Percentiles rank a stretch among this genome's conserved stretches.
phyloP scores from a whole-genome alignment of 2,113 vertebrate species.

The Caretta caretta region DNA sequence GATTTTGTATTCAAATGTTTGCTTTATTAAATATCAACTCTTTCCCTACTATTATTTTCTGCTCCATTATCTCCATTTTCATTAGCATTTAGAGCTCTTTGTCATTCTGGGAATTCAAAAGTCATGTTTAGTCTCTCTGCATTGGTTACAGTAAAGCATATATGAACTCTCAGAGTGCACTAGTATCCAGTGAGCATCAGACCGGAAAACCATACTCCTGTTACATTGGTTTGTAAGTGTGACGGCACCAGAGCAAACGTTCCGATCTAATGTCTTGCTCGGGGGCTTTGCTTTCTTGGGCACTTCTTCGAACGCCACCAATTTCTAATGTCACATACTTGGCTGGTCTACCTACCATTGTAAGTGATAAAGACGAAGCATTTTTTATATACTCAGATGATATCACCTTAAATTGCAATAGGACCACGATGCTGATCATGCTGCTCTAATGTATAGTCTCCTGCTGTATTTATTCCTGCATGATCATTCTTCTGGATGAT shows the following conservation, averaged over 20 bases:
- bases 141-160: background rate
- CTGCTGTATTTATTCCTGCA: background rate
- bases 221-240: accelerated
- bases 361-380: background rate
- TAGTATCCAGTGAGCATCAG: background rate
- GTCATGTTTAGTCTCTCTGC: conserved; percentile 30
- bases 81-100: background rate
- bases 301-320: background rate
- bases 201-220: accelerated
- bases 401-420: background rate
- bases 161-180: background rate
- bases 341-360: background rate
- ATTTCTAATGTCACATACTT: background rate
- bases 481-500: background rate
- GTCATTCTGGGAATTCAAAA: conserved; percentile 26
- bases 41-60: conserved; percentile 25
- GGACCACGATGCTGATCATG: background rate
- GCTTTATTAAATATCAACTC: conserved; percentile 50
- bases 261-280: accelerated
- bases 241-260: accelerated
- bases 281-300: accelerated
- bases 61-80: conserved; percentile 60
- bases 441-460: background rate
- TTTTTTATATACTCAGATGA: background rate
- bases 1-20: background rate